phyloP scores from a whole-genome alignment of 2,888 invertebrate species.

The Ramazzottius varieornatus region DNA sequence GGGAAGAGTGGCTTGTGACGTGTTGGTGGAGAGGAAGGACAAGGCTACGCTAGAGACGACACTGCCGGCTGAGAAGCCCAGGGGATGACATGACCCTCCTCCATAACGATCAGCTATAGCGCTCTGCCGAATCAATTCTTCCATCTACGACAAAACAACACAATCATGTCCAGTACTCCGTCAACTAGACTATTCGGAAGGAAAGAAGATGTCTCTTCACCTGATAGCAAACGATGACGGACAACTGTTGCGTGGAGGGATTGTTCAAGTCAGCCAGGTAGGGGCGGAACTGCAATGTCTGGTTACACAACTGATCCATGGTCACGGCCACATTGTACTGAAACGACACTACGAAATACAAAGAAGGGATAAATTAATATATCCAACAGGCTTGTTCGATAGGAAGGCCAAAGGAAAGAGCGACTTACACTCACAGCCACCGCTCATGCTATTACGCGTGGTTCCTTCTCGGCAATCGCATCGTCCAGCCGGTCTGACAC shows the following conservation, averaged over 20 bases:
- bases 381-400: too few species aligned
- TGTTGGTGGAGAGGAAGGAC: background rate
- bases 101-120: background rate
- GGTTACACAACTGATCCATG: background rate
- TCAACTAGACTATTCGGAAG: too few species aligned
- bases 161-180: too few species aligned
- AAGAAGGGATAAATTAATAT: too few species aligned
- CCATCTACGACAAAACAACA: background rate
- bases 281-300: background rate
- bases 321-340: background rate
- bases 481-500: background rate
- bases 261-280: background rate
- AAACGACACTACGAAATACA: background rate
- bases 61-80: background rate
- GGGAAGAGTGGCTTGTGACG: background rate
- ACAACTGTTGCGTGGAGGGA: background rate
- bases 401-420: too few species aligned
- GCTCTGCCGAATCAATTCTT: background rate
- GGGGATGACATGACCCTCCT: background rate
- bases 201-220: background rate
- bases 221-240: background rate
- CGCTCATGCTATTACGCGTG: background rate
- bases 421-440: background rate
- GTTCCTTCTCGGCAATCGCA: background rate
- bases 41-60: background rate